A percentile compares a stretch with the other conserved stretches of the same genome.
Conservation (phyloP, 2,797 vertebrate genomes). For the Sebastes hubbsi region DNA sequence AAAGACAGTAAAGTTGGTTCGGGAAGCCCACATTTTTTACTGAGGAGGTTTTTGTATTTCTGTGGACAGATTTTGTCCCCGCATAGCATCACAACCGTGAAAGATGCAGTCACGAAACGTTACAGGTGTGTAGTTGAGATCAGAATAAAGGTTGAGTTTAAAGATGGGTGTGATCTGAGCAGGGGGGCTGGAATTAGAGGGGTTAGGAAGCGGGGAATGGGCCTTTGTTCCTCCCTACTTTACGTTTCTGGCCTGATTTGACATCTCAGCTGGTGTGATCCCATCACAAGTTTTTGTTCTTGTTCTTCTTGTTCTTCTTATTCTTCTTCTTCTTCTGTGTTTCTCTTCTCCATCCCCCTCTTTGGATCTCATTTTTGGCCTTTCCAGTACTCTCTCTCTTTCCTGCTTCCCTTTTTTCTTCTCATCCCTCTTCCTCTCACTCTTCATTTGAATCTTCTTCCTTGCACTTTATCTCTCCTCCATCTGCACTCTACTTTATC, state of each 20-base stretch:
- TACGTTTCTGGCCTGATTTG: no score
- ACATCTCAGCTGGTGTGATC: no score
- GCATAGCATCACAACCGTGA: no score
- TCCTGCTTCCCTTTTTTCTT: not conserved
- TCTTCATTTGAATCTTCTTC: not conserved
- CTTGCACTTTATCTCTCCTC: not conserved
- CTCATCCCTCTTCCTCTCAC: not conserved
- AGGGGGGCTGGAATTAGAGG: no score
- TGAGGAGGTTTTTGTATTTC: not conserved
- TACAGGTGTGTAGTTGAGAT: not conserved
- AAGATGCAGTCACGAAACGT: not conserved
- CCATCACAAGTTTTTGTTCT: not conserved
- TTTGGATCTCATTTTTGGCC: not conserved
- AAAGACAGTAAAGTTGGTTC: no score
- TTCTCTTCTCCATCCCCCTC: not conserved
- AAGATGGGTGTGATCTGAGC: not conserved
- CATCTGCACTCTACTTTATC: not conserved
- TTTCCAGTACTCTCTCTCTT: not conserved
- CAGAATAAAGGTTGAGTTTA: not conserved
- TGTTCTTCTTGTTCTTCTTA: not conserved
- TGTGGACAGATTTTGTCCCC: not conserved
- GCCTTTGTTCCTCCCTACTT: no score
- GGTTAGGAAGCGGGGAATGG: no score
- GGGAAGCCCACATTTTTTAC: no score
- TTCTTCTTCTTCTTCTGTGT: no score